These are phyloP conservation scores for Brachionus rubens DNA, from an alignment of 1,140 invertebrate species.

Conservation along the genomic window DNA sequence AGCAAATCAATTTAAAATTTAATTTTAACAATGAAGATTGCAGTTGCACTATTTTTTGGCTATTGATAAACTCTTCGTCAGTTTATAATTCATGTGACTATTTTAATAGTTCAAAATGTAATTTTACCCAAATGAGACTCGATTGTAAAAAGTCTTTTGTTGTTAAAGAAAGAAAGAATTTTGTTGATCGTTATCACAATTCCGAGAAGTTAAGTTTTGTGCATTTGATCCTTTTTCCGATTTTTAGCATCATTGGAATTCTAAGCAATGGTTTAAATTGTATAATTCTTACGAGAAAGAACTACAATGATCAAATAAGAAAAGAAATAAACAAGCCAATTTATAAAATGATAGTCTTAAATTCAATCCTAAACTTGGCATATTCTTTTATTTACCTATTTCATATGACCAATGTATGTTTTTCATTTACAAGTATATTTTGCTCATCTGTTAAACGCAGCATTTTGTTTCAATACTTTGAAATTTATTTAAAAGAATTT, in stretches of 20 bases:
- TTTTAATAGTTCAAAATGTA: too few relatives aligned
- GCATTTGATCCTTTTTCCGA: not conserved
- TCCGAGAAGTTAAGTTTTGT: not conserved
- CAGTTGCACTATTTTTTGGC: not conserved
- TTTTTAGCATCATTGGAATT: not conserved
- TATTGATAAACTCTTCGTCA: not conserved
- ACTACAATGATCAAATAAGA: not conserved
- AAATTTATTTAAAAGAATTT: constrained; percentile 13
- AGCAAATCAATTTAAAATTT: not conserved
- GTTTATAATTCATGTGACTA: too few relatives aligned
- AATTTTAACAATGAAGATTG: not conserved
- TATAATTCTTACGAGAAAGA: not conserved
- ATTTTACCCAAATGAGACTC: too few relatives aligned
- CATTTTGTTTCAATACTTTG: constrained; percentile 5
- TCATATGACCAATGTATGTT: constrained; percentile 3
- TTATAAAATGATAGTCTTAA: not conserved
- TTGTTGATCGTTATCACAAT: not conserved
- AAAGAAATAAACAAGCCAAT: not conserved
- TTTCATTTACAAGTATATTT: not conserved
- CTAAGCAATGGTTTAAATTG: not conserved
- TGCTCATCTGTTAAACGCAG: not conserved
- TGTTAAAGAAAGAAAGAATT: not conserved
- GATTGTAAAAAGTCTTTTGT: too few relatives aligned
- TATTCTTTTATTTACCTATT: constrained; percentile 7
- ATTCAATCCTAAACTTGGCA: not conserved